A percentile compares a stretch with the other conserved stretches of the same genome.
Conservation (phyloP, 2,797 vertebrate species). For the Sebastes matsubarae region DNA sequence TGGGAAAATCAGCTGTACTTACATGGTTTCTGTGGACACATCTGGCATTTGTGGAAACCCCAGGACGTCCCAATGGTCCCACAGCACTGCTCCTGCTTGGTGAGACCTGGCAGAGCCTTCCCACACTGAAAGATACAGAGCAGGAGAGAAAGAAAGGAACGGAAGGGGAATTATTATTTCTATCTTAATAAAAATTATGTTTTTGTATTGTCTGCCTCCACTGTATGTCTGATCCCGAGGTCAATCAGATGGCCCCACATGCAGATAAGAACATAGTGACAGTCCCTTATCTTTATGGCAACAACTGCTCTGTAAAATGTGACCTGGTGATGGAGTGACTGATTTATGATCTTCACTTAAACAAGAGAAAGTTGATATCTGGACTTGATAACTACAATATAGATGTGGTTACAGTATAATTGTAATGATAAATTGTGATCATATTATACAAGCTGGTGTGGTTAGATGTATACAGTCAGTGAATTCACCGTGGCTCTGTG, state of each 20-base stretch:
- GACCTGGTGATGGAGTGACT: constrained; percentile 8
- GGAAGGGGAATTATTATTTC: background rate
- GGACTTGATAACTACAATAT: background rate
- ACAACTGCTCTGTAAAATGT: constrained; percentile 7
- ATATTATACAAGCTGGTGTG: no score
- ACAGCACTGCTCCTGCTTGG: constrained; percentile 98
- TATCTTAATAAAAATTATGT: background rate
- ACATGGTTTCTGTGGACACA: constrained; percentile 94
- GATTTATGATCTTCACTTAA: background rate
- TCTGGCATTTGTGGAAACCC: constrained; percentile 98
- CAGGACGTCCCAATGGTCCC: constrained; percentile 95
- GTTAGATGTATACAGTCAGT: no score
- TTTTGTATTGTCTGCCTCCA: background rate
- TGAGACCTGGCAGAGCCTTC: constrained; percentile 94
- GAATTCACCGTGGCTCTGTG: no score
- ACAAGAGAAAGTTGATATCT: background rate
- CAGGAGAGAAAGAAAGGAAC: background rate
- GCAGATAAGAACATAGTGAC: background rate
- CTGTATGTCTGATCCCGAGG: background rate
- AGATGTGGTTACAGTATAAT: no score
- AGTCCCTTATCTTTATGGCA: background rate
- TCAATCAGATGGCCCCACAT: background rate
- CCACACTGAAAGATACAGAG: constrained; percentile 86
- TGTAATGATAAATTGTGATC: no score
- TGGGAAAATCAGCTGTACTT: constrained; percentile 61